phyloP scores from a whole-genome alignment of 2,113 vertebrate genomes.

The Poeciliopsis retropinna region DNA sequence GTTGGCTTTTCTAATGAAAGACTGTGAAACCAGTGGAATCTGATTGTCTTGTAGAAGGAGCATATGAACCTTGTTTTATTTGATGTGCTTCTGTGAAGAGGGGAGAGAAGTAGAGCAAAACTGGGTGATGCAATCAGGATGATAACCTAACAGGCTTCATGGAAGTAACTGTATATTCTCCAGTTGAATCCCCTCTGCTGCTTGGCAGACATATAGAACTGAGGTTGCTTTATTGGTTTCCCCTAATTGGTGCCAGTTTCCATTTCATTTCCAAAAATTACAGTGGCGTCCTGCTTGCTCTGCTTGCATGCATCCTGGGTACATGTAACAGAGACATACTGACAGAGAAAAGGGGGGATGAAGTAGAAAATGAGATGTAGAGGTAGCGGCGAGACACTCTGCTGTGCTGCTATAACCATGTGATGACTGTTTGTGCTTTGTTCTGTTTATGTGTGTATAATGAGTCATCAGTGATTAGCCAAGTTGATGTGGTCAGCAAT shows the following conservation, averaged over 20 bases:
- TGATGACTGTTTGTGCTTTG: constrained; percentile 73
- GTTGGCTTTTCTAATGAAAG: constrained; percentile 46
- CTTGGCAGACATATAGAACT: constrained; percentile 71
- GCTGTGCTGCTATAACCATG: constrained; percentile 51
- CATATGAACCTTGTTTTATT: constrained; percentile 9
- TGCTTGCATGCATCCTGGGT: constrained; percentile 28
- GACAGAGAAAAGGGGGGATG: constrained; percentile 9
- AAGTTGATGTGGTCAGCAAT: constrained; percentile 77
- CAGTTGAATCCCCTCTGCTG: constrained; percentile 59
- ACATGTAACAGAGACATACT: constrained; percentile 10
- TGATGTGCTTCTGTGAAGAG: constrained; percentile 13
- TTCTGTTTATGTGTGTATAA: constrained; percentile 76
- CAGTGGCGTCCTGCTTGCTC: constrained; percentile 60
- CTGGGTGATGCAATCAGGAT: constrained; percentile 67
- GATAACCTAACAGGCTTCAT: constrained; percentile 64
- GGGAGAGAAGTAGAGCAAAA: constrained; percentile 12
- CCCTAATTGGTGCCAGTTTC: constrained; percentile 81
- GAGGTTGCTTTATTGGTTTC: constrained; percentile 79
- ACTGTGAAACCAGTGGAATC: constrained; percentile 2
- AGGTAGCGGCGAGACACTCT: constrained; percentile 35
- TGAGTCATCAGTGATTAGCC: constrained; percentile 78
- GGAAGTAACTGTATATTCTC: constrained; percentile 63
- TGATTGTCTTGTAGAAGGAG: constrained; percentile 8
- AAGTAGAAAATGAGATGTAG: constrained; percentile 17
- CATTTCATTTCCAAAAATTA: constrained; percentile 79